phyloP scores from a whole-genome alignment of 1,140 invertebrate species.

The Chymomyza costata region DNA sequence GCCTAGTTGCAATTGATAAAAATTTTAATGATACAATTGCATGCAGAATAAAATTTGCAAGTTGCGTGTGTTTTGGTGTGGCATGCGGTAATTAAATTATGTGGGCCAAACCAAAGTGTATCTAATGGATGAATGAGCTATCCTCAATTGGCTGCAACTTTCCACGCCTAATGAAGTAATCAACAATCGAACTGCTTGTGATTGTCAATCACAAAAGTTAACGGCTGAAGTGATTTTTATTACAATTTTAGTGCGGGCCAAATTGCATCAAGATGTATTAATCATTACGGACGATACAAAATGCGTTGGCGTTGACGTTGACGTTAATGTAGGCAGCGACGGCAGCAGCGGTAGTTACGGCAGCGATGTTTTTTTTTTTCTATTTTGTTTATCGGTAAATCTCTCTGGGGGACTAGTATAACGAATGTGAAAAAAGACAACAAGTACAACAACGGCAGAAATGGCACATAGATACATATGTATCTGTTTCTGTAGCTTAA shows the following conservation, averaged over 20 bases:
- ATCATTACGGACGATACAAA: conserved; percentile 58
- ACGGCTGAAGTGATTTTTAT: conserved; percentile 48
- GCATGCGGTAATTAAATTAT: no score
- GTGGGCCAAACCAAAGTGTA: no score
- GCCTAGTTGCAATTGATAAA: no score
- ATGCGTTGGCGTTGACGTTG: conserved; percentile 50
- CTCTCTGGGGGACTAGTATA: conserved; percentile 44
- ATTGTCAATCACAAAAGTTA: conserved; percentile 65
- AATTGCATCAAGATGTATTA: conserved; percentile 73
- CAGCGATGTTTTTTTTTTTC: no score
- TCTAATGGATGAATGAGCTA: conserved; percentile 47
- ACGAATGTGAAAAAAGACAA: conserved; percentile 15
- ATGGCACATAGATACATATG: no score
- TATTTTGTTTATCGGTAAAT: conserved; percentile 65
- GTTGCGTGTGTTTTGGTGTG: conserved; percentile 45
- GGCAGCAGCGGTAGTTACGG: conserved; percentile 1
- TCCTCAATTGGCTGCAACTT: conserved; percentile 33
- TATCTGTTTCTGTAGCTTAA: no score
- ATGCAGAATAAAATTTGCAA: conserved; percentile 38
- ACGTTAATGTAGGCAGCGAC: no score
- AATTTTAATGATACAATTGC: conserved; percentile 66
- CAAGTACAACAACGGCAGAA: conserved; percentile 15
- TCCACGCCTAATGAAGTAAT: conserved; percentile 64
- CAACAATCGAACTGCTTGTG: conserved; percentile 52
- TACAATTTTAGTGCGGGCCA: conserved; percentile 62